Evolutionary conservation across 2,797 vertebrate genomes (phyloP), one percentile per base, ranked within the genome.

Genomic region (Percopsis omiscomaycus): DNA sequence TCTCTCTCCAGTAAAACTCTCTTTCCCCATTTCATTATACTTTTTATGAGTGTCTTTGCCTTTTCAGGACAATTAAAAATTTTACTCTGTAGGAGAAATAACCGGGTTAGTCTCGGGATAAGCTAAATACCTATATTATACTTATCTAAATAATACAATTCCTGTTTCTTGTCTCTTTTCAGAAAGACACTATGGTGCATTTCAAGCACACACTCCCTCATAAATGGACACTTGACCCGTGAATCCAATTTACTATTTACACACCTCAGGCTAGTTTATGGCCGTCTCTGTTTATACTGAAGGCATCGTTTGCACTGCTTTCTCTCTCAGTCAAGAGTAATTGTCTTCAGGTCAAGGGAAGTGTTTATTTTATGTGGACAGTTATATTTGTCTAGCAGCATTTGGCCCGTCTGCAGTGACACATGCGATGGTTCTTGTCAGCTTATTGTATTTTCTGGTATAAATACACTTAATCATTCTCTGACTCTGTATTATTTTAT

Each of bases 301-400:
- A 61, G 44, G 45, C 66, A 46, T 63, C 52, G 75, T 76, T 77
- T 57, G 5, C 13, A 64, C 50, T 48, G 22, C 45, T 78, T 68
- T 66, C 32, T 1, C 55, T 66, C 32, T 1, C 55, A 55, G 44
- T 70, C 55, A 60, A 55, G 45, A 65, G 0, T 74, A 64, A 62
- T 72, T 79, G 61, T 32, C 68, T 74, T 64, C 44, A 14, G 69
- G 61, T 63, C 55, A 28, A 29, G 6, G 12, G 57, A 51, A 61
- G 71, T 45, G 55, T 79, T 73, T 57, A 44, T 78, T 75, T 71
- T 75, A 79, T 73, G 54, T 15, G 3, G 37, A 59, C 27, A 6
- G 63, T 57, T 13, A 48, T 60, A 69, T 74, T 71, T 70, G n/a
- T 61, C 37, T 22, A 64, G 60, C 68, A 37, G 37, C 37, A 37